phyloP scores from a whole-genome alignment of 2,797 vertebrate genomes.

The Bradypus variegatus region DNA sequence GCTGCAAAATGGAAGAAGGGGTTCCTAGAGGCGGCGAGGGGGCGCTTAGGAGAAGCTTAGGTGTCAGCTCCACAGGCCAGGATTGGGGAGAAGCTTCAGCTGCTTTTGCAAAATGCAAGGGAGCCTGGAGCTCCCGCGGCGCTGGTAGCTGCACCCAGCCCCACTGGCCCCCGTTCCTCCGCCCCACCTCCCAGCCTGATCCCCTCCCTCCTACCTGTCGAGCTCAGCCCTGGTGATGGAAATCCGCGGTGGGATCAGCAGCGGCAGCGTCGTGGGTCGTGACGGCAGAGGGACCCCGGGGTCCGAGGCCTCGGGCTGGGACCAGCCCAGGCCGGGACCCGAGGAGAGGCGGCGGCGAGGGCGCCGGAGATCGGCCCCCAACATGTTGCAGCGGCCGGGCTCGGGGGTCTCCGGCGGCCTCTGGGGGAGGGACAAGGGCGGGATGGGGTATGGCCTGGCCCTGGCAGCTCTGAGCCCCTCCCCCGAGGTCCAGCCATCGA shows the following conservation, averaged over 20 bases:
- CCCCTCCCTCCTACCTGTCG: conserved; percentile 75
- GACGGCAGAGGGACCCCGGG: conserved; percentile 71
- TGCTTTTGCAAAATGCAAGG: background rate
- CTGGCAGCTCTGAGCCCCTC: background rate
- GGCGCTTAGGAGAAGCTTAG: background rate
- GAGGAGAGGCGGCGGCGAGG: conserved; percentile 76
- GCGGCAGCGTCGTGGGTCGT: conserved; percentile 81
- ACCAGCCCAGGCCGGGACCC: conserved; percentile 76
- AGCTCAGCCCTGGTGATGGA: conserved; percentile 80
- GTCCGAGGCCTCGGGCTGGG: conserved; percentile 76
- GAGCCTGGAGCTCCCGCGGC: background rate
- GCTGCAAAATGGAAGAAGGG: background rate
- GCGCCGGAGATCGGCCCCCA: conserved; percentile 79
- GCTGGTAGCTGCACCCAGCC: background rate
- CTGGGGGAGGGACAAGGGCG: conserved; percentile 51
- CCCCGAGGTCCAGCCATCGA: background rate
- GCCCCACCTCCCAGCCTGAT: background rate
- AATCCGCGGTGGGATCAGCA: conserved; percentile 81
- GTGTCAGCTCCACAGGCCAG: background rate
- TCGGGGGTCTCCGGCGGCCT: conserved; percentile 72
- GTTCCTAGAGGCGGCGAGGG: background rate
- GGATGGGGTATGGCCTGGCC: background rate
- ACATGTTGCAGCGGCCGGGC: conserved; percentile 73
- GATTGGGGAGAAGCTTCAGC: background rate
- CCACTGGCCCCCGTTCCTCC: background rate